These are phyloP conservation scores for Philopedon plagiatum DNA, from an alignment of 2,888 invertebrate species.

Conservation along the genomic window DNA sequence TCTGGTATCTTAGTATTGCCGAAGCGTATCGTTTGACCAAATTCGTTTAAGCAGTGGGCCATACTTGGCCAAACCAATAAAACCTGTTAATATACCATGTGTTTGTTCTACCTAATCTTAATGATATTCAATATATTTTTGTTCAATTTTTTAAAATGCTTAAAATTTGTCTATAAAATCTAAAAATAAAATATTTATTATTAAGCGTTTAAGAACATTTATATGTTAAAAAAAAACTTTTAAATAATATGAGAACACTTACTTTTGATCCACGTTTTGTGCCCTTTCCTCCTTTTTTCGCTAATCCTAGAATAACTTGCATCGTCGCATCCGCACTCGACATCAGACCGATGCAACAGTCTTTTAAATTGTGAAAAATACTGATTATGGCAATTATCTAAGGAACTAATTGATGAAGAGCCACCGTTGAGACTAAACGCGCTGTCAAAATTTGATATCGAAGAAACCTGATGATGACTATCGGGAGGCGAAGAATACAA, in stretches of 20 bases:
- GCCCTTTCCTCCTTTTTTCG: conserved; percentile 5
- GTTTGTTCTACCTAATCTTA: not conserved
- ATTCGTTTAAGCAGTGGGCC: not conserved
- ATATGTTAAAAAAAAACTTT: too few species aligned
- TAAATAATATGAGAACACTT: conserved; percentile 31
- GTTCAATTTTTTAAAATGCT: too few species aligned
- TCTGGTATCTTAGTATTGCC: not conserved
- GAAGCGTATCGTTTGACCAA: not conserved
- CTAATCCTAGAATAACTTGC: not conserved
- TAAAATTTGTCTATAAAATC: too few species aligned
- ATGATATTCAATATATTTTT: too few species aligned
- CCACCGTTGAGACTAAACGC: not conserved
- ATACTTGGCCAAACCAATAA: not conserved
- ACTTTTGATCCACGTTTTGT: conserved; percentile 31
- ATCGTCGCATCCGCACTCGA: conserved; percentile 18
- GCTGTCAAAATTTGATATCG: not conserved
- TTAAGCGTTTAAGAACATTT: too few species aligned
- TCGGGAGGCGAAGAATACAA: not conserved
- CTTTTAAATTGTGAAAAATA: conserved; percentile 41
- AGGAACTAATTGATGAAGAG: conserved; percentile 39
- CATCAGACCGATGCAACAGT: conserved; percentile 43
- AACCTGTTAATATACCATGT: not conserved
- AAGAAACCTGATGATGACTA: conserved; percentile 3
- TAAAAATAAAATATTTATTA: too few species aligned
- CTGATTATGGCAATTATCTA: conserved; percentile 48